phyloP scores from a whole-genome alignment of 2,888 invertebrate species.

The Tetropium fuscum region DNA sequence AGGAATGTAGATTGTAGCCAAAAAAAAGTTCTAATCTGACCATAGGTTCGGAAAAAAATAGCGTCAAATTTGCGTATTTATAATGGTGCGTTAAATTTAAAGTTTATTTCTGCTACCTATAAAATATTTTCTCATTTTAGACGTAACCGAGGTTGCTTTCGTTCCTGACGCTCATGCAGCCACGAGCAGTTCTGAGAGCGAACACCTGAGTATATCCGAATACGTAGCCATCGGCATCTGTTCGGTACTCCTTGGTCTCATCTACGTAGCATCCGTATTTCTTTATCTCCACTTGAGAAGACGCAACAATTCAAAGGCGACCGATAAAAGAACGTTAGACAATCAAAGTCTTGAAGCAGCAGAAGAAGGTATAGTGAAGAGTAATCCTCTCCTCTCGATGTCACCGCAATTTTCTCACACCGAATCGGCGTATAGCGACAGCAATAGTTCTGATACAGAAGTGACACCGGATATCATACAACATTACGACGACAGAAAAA shows the following conservation, averaged over 20 bases:
- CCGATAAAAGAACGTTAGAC: conserved; percentile 51
- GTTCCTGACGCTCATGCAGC: conserved; percentile 74
- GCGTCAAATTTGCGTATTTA: no score
- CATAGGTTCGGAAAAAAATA: no score
- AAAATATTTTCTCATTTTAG: conserved; percentile 65
- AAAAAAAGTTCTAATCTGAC: no score
- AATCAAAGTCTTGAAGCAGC: conserved; percentile 59
- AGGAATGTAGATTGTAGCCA: no score
- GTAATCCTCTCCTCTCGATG: conserved; percentile 77
- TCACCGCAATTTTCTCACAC: conserved; percentile 71
- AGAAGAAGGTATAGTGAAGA: conserved; percentile 78
- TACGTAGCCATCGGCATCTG: conserved; percentile 88
- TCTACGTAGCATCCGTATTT: conserved; percentile 88
- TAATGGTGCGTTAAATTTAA: no score
- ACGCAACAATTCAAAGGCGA: conserved; percentile 63
- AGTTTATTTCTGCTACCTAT: no score
- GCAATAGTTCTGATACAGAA: conserved; percentile 77
- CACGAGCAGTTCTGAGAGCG: conserved; percentile 64
- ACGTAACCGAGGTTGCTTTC: conserved; percentile 85
- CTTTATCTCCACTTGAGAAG: conserved; percentile 84
- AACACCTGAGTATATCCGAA: conserved; percentile 79
- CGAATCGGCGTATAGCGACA: conserved; percentile 68
- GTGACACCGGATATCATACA: conserved; percentile 66
- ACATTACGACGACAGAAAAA: conserved; percentile 59
- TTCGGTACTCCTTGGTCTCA: conserved; percentile 85